Evolutionary conservation across 2,797 vertebrate genomes (phyloP), one percentile per base, ranked within the genome.

Genomic region (Clarias laeviceps): DNA sequence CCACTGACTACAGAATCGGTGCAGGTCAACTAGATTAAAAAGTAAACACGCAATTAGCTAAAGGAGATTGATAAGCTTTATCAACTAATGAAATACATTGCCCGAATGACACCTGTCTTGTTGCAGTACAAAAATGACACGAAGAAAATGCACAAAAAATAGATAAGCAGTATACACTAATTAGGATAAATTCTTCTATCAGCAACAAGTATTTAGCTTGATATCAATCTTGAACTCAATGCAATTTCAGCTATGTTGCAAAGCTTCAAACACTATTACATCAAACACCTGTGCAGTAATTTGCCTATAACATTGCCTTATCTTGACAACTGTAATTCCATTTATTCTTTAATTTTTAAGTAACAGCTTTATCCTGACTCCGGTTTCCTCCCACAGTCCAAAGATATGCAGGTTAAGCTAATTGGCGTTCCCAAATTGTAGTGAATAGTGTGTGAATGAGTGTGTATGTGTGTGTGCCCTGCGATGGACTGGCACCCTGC

Each of bases 111-210:
- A 90, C 86, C 84, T 87, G 86, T 62, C 77, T 64, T 87, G 88
- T 76, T 85, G 83, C 87, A 80, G 73, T 65, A 86, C 82, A 4
- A 40, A 86, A 88, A 91, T 89, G 90, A 88, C 76, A 85, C 37
- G 20, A 86, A 81, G 88, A 87, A 87, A 86, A 89, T 62, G 56
- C 70, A 74, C 82, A 85, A 88, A 80, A 82, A 20, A 50, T 81
- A 88, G 90, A 87, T 91, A 89, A 92, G 87, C 90, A 90, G 91
- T 84, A 90, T 76, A 83, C 85, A 69, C 90, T 92, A 92, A 94
- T 95, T 93, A 94, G 93, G 89, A 93, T 91, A 91, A 93, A 93
- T 87, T 88, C 91, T 92, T 90, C 86, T 88, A 88, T 91, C 90
- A 90, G 91, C 85, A 85, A 87, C 91, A 92, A 92, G 89, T 93